These are phyloP conservation scores for Hippocampus comes DNA, from an alignment of 2,113 vertebrate genomes.

Conservation along the genomic window DNA sequence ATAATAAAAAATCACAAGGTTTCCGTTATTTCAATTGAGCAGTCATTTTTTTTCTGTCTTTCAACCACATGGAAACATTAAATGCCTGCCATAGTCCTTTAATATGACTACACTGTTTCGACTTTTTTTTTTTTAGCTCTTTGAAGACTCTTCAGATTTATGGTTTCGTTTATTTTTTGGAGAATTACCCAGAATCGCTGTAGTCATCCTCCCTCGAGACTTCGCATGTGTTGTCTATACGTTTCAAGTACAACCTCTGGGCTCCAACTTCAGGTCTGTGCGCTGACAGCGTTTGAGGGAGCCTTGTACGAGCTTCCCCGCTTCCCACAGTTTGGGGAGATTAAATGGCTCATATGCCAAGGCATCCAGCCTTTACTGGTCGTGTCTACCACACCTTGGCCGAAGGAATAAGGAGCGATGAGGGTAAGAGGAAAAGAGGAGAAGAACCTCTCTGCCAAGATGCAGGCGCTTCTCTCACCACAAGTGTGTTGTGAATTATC, in stretches of 20 bases:
- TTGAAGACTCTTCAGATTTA: constrained; percentile 2
- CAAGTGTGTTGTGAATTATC: constrained; percentile 72
- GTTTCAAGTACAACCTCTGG: constrained; percentile 1
- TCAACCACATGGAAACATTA: constrained; percentile 1
- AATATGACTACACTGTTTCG: not conserved
- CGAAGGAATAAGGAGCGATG: constrained; percentile 32
- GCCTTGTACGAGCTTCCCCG: constrained; percentile 18
- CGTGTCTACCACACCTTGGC: constrained; percentile 34
- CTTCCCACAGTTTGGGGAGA: constrained; percentile 55
- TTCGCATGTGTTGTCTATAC: not conserved
- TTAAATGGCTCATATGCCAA: constrained; percentile 72
- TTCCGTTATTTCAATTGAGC: constrained; percentile 1
- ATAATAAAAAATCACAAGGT: not conserved
- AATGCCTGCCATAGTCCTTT: not conserved
- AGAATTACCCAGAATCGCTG: not conserved
- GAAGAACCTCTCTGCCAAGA: constrained; percentile 53
- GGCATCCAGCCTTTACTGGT: constrained; percentile 58
- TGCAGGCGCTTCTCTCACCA: constrained; percentile 51
- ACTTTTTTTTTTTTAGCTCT: not conserved
- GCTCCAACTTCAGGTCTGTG: not conserved
- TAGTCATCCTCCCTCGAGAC: not conserved
- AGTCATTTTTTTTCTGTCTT: constrained; percentile 1
- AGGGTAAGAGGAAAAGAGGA: constrained; percentile 32
- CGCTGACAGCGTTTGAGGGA: constrained; percentile 21
- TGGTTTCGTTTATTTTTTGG: not conserved